A percentile compares a stretch with the other conserved stretches of the same genome.
Conservation (phyloP, 2,113 vertebrate genomes). For the Isichthys henryi region DNA sequence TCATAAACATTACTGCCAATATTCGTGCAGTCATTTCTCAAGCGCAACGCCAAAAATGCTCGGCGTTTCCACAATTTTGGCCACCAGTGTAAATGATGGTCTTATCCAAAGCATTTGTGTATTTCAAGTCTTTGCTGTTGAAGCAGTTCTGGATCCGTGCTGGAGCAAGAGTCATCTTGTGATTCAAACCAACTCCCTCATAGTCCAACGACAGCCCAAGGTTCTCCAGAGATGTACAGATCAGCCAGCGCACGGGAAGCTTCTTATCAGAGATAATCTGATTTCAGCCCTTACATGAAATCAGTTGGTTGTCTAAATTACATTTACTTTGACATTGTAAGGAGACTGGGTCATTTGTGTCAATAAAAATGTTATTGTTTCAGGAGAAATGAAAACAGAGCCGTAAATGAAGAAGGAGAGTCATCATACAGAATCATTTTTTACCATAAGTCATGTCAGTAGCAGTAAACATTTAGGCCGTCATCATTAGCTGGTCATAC, state of each 20-base stretch:
- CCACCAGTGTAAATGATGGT: background rate
- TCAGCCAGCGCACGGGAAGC: background rate
- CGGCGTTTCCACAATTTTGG: background rate
- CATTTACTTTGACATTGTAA: background rate
- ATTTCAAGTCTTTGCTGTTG: background rate
- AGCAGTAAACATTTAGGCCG: background rate
- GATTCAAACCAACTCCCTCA: background rate
- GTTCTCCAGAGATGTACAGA: background rate
- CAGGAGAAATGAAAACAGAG: background rate
- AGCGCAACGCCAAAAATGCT: background rate
- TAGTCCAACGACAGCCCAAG: background rate
- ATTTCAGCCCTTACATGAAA: background rate
- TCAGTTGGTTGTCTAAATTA: background rate
- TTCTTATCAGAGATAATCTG: background rate
- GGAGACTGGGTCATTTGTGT: background rate
- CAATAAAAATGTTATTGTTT: constrained; percentile 5
- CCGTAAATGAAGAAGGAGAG: background rate
- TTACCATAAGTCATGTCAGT: background rate
- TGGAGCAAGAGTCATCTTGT: background rate
- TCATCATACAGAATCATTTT: background rate
- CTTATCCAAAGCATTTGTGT: background rate
- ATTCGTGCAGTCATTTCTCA: background rate
- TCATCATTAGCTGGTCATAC: background rate
- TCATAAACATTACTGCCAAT: background rate
- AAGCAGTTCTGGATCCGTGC: background rate